These are phyloP conservation scores for Ailuropoda melanoleuca DNA, from an alignment of 2,113 vertebrate genomes.

Conservation along the genomic window DNA sequence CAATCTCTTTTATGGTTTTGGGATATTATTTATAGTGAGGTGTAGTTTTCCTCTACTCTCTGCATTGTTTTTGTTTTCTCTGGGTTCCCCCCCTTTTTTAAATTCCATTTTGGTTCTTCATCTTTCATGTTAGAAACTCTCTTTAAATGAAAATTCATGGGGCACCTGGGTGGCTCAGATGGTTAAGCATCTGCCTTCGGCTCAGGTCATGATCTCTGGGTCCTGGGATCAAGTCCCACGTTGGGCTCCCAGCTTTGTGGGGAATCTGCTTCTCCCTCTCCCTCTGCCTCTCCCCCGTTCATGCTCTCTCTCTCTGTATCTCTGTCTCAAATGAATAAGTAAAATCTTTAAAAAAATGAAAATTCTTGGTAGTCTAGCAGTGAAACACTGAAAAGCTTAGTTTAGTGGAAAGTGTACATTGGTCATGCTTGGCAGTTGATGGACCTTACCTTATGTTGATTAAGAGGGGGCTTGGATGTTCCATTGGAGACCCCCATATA, in stretches of 20 bases:
- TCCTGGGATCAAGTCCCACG: too few relatives aligned
- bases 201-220: too few relatives aligned
- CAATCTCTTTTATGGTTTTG: not conserved
- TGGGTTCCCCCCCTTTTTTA: not conserved
- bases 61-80: not conserved
- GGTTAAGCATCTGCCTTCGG: too few relatives aligned
- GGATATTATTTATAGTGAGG: not conserved
- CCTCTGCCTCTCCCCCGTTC: too few relatives aligned
- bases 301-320: too few relatives aligned
- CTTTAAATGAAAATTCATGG: not conserved
- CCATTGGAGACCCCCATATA: not conserved
- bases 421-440: not conserved
- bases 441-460: not conserved
- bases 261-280: too few relatives aligned
- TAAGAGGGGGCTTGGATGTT: not conserved
- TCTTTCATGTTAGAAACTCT: not conserved
- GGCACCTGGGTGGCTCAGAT: too few relatives aligned
- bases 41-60: conserved; percentile 7
- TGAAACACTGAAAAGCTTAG: conserved; percentile 11
- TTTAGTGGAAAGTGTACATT: not conserved
- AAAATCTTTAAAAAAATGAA: not conserved
- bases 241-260: too few relatives aligned
- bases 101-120: not conserved
- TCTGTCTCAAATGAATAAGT: too few relatives aligned
- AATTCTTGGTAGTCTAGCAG: not conserved